These are phyloP conservation scores for Synanthedon andrenaeformis DNA, from an alignment of 2,888 invertebrate genomes.

Conservation along the genomic window DNA sequence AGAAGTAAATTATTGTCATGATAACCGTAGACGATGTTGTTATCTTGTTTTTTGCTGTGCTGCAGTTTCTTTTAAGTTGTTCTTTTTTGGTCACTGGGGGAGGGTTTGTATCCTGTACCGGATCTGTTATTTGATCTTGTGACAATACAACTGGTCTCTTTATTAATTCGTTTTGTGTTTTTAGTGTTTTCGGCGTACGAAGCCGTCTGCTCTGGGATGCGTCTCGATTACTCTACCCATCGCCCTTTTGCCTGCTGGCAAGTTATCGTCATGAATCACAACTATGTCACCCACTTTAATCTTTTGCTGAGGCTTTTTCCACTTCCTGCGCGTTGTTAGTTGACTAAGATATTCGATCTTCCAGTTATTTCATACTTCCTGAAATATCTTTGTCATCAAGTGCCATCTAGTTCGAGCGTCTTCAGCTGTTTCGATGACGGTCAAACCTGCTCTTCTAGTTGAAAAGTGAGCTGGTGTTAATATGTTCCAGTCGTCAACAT, in stretches of 20 bases:
- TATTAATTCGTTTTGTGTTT: background rate
- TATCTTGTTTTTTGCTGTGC: background rate
- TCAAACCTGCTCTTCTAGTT: background rate
- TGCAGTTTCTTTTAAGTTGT: background rate
- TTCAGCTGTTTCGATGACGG: background rate
- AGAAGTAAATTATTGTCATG: background rate
- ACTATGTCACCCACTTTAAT: constrained; percentile 5
- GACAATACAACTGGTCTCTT: background rate
- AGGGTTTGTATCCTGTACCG: background rate
- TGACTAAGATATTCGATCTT: constrained; percentile 4
- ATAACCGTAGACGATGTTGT: background rate
- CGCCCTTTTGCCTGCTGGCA: constrained; percentile 8
- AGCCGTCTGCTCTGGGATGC: background rate
- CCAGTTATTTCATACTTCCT: constrained; percentile 4
- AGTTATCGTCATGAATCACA: constrained; percentile 6
- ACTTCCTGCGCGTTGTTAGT: constrained; percentile 4
- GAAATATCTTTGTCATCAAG: background rate
- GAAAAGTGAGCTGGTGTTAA: background rate
- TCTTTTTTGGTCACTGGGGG: background rate
- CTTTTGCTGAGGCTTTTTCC: constrained; percentile 3
- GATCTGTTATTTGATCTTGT: no score
- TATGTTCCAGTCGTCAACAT: background rate
- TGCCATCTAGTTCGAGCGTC: background rate
- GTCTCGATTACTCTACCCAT: background rate
- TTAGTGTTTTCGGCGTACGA: background rate